These are phyloP conservation scores for Dendrolimus houi DNA, from an alignment of 2,888 invertebrate species.

Conservation along the genomic window DNA sequence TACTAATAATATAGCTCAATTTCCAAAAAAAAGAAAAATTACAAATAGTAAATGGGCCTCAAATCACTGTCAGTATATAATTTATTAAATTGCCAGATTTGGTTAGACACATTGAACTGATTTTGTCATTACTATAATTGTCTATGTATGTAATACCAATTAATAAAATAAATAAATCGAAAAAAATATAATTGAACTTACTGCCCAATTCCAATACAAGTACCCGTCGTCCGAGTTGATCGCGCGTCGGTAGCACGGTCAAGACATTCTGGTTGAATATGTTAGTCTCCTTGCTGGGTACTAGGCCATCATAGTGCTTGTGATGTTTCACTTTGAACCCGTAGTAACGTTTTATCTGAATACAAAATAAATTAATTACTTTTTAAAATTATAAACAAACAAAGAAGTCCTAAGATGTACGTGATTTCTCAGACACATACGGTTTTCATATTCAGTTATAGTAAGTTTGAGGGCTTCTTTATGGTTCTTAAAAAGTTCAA, in stretches of 20 bases:
- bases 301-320: conserved; percentile 82
- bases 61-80: no score
- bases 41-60: no score
- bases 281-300: conserved; percentile 84
- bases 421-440: no score
- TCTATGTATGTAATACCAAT: background rate
- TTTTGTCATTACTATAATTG: background rate
- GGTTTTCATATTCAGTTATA: no score
- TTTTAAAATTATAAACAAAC: no score
- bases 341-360: conserved; percentile 86
- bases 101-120: no score
- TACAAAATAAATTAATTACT: conserved; percentile 1
- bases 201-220: conserved; percentile 88
- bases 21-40: no score
- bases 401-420: no score
- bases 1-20: no score
- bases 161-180: background rate
- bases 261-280: conserved; percentile 87
- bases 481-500: no score
- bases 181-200: conserved; percentile 51
- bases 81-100: no score
- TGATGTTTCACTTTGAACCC: conserved; percentile 87
- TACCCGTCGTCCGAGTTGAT: conserved; percentile 86
- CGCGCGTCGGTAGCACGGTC: conserved; percentile 86
- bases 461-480: no score